Conservation (phyloP, 1,140 invertebrate species). For the Drosophila novamexicana region DNA sequence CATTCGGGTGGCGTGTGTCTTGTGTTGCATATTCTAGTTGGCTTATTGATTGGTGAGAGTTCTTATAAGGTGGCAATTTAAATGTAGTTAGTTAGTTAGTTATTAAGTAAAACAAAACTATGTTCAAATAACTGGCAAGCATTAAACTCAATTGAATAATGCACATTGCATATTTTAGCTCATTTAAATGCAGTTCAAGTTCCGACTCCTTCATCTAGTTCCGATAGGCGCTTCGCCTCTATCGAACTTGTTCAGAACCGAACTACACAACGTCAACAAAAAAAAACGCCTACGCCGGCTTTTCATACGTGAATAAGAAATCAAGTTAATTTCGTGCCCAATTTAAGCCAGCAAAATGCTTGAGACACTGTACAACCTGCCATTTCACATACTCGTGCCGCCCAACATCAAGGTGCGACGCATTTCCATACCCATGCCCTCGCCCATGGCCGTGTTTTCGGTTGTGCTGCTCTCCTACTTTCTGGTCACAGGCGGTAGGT, state of each 20-base stretch:
- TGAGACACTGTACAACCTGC: conserved; percentile 91
- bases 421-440: conserved; percentile 90
- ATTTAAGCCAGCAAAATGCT: conserved; percentile 85
- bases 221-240: not conserved
- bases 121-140: too few relatives aligned
- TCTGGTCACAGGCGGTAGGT: conserved; percentile 97
- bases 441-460: conserved; percentile 96
- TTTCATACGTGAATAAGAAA: not conserved
- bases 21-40: too few relatives aligned
- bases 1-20: too few relatives aligned
- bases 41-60: too few relatives aligned
- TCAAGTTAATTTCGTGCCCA: not conserved
- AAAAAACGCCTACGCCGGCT: conserved; percentile 62
- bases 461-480: conserved; percentile 97
- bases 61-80: too few relatives aligned
- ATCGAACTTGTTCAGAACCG: conserved; percentile 6
- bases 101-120: too few relatives aligned
- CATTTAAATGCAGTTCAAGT: not conserved
- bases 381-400: conserved; percentile 93
- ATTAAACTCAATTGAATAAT: too few relatives aligned
- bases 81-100: too few relatives aligned
- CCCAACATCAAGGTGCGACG: conserved; percentile 97
- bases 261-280: conserved; percentile 44
- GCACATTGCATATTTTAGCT: not conserved
- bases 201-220: not conserved